Evolutionary conservation across 2,113 vertebrate genomes (phyloP), one percentile per base, ranked within the genome.

Genomic region (Psilopsiagon aurifrons): DNA sequence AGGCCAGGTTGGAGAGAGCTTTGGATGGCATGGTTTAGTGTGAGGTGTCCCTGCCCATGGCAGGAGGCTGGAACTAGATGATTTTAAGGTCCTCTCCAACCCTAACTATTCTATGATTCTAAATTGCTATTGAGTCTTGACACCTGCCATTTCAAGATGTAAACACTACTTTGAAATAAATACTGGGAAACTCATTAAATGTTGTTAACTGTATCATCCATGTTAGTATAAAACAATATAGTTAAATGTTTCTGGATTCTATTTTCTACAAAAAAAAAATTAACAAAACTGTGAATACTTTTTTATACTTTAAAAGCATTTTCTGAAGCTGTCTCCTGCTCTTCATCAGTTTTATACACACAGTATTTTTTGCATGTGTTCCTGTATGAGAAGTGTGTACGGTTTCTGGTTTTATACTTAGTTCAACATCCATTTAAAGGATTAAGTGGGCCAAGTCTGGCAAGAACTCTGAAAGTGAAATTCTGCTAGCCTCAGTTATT

Each of bases 81-180:
- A 49, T 49, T 23, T 49, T 49, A 49, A 49, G 47, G 23, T 49
- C 47, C 47, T 49, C 12, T 49, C 47, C 23, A 49, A 24, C 47
- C 23, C 23, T 49, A 49, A 49, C 47, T 49, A 49, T 24, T 49
- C 47, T 49, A 4, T 49, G 47, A 49, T 49, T 24, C 47, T 24
- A 49, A 49, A 49, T 49, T 49, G 47, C 93, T 93, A 37, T 73
- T 93, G 96, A 95, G 55, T 87, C 92, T 95, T 96, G 92, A 96
- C 97, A 97, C 97, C 97, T 97, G 97, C 93, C 94, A 94, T 97
- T 97, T 97, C 97, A 97, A 91, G 79, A 92, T 94, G n/a, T 97
- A 98, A 97, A 98, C 77, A 28, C 43, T 70, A 47, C 83, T 97
- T 95, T 96, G 96, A 97, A 97, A 97, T 95, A 96, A 97, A 93